Conservation (phyloP, 2,113 vertebrate genomes). For the Callopanchax toddi region DNA sequence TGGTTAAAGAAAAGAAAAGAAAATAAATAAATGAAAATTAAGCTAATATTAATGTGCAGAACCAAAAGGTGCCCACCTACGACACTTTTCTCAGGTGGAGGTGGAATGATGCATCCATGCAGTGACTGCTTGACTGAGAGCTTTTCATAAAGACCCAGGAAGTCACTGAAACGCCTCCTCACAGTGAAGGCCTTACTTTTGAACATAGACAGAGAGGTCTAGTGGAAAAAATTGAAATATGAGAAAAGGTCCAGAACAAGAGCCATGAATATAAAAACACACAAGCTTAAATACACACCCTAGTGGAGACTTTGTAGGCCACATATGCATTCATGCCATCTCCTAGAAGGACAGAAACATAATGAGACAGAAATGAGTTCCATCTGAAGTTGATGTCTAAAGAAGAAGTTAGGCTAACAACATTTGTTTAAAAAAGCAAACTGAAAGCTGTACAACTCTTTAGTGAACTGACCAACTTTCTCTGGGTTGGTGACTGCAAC, state of each 20-base stretch:
- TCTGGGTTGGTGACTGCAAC: constrained; percentile 93
- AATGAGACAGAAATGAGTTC: constrained; percentile 1
- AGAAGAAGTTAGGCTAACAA: too few species aligned
- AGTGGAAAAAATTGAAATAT: constrained; percentile 3
- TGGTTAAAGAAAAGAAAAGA: constrained; percentile 1
- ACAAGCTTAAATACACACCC: constrained; percentile 78
- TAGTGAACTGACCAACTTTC: constrained; percentile 89
- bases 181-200: constrained; percentile 88
- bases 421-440: too few species aligned
- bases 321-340: constrained; percentile 97
- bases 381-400: background rate
- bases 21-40: background rate
- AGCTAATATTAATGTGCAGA: too few species aligned
- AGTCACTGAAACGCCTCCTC: constrained; percentile 95
- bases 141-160: constrained; percentile 95
- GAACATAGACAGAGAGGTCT: constrained; percentile 93
- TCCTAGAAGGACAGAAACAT: constrained; percentile 74
- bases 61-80: constrained; percentile 81
- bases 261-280: background rate
- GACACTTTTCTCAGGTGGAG: constrained; percentile 94
- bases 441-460: background rate
- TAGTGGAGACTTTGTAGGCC: constrained; percentile 94
- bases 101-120: constrained; percentile 91
- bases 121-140: constrained; percentile 90
- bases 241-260: background rate